Conservation (phyloP, 1,140 invertebrate genomes). For the Pseudobourletiella spinata region DNA sequence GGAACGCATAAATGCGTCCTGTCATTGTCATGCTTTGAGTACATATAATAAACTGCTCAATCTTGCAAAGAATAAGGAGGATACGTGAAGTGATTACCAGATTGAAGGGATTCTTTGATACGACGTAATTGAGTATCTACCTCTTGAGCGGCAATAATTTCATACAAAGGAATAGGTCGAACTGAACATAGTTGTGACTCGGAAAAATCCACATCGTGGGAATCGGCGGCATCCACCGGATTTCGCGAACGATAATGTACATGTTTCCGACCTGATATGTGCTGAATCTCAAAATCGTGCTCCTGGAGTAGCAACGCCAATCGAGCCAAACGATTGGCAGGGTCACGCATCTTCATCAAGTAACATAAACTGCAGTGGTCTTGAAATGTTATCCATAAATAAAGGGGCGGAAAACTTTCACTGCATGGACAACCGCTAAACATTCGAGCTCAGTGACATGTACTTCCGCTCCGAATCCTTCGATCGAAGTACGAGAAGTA, state of each 20-base stretch:
- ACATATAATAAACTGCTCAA: slow-evolving; percentile 2
- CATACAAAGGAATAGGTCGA: too few species aligned
- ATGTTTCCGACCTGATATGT: slow-evolving; percentile 38
- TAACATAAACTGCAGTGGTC: slow-evolving; percentile 16
- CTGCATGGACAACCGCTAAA: slow-evolving; percentile 18
- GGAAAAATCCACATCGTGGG: too few species aligned
- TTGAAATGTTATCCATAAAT: slow-evolving; percentile 17
- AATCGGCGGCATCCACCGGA: slow-evolving; percentile 20
- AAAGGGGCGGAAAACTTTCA: slow-evolving; percentile 21
- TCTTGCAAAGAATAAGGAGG: too few species aligned
- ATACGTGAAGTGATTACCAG: too few species aligned
- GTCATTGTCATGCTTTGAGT: background rate
- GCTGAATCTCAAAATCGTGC: slow-evolving; percentile 24
- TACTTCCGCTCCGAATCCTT: slow-evolving; percentile 4
- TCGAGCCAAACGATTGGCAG: slow-evolving; percentile 8
- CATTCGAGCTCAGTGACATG: slow-evolving; percentile 13
- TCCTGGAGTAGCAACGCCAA: slow-evolving; percentile 31
- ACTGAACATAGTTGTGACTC: too few species aligned
- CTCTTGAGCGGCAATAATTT: too few species aligned
- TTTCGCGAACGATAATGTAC: slow-evolving; percentile 8
- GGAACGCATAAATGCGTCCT: slow-evolving; percentile 11
- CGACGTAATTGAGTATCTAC: too few species aligned
- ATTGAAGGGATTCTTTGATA: too few species aligned
- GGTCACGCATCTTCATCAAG: slow-evolving; percentile 7
- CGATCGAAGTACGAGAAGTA: slow-evolving; percentile 31